These are phyloP conservation scores for Ictidomys tridecemlineatus DNA, from an alignment of 2,113 vertebrate species.

Conservation along the genomic window DNA sequence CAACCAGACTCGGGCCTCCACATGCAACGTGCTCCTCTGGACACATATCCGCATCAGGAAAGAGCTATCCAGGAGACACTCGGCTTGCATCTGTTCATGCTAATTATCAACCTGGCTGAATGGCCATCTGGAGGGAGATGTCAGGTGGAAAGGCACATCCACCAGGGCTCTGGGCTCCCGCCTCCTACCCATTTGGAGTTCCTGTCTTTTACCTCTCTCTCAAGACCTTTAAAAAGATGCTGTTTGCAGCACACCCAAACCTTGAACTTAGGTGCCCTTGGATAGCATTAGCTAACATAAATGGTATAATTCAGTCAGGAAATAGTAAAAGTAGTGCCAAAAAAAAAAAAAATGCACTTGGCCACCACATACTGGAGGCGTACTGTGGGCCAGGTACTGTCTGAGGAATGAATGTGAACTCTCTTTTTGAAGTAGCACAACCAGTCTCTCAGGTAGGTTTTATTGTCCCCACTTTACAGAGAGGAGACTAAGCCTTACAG, in stretches of 20 bases:
- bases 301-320: neutral
- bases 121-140: slow-evolving; percentile 68
- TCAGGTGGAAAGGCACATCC: slow-evolving; percentile 31
- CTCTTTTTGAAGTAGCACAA: neutral
- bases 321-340: neutral
- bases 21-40: neutral
- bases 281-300: neutral
- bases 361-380: accelerated
- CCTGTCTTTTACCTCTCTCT: neutral
- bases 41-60: neutral
- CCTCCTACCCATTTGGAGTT: neutral
- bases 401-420: accelerated
- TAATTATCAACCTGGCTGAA: slow-evolving; percentile 71
- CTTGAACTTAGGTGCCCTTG: neutral
- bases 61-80: slow-evolving; percentile 16
- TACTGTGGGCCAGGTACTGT: neutral
- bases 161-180: neutral
- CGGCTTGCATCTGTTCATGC: slow-evolving; percentile 44
- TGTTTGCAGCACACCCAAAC: neutral
- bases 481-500: neutral
- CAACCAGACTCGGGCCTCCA: neutral
- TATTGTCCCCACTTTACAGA: slow-evolving; percentile 41
- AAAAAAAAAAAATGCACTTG: neutral
- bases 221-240: neutral
- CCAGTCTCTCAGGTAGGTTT: neutral